phyloP scores from a whole-genome alignment of 2,888 invertebrate species.

The Cecidostiba fungosa region DNA sequence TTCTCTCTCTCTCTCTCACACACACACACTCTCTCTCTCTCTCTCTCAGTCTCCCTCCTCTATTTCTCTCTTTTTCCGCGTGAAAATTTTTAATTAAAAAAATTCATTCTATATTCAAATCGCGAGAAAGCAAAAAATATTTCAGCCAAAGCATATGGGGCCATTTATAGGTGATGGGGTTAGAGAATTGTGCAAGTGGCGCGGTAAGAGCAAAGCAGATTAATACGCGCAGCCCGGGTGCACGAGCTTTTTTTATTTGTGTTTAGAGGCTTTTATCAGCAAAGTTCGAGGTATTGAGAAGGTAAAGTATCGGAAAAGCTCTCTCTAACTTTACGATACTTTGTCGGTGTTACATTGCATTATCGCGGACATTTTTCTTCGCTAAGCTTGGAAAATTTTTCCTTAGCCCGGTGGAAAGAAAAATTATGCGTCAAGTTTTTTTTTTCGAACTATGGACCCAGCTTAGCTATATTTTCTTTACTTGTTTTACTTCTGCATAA shows the following conservation, averaged over 20 bases:
- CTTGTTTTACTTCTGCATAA: background rate
- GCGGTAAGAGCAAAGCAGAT: background rate
- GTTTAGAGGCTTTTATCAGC: constrained; percentile 40
- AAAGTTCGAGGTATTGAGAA: constrained; percentile 40
- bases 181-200: background rate
- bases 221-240: background rate
- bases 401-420: background rate
- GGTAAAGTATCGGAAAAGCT: constrained; percentile 54
- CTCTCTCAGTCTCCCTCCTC: background rate
- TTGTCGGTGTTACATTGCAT: constrained; percentile 27
- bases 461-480: background rate
- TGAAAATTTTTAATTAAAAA: constrained; percentile 58
- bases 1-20: background rate
- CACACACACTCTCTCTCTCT: background rate
- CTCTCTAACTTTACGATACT: constrained; percentile 35
- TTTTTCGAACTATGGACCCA: background rate
- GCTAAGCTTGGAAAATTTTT: background rate
- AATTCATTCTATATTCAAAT: constrained; percentile 53
- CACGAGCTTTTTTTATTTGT: constrained; percentile 28
- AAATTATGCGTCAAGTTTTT: constrained; percentile 23
- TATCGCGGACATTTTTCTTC: constrained; percentile 45
- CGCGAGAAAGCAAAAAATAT: background rate
- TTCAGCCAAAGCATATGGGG: background rate
- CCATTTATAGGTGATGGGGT: no score
- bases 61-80: background rate